Conservation (phyloP, 2,113 vertebrate species). For the Equus quagga region DNA sequence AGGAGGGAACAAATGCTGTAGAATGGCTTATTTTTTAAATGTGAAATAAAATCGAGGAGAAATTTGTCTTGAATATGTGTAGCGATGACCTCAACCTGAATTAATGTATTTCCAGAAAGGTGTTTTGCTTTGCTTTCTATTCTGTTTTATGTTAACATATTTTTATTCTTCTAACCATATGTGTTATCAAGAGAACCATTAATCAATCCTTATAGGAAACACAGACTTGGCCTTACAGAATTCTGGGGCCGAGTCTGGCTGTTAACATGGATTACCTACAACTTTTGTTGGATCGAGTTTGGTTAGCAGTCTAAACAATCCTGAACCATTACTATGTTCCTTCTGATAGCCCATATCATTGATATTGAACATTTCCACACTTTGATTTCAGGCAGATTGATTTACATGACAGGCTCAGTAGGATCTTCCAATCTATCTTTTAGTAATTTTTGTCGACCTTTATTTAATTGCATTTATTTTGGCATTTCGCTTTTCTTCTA, state of each 20-base stretch:
- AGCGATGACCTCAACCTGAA: not conserved
- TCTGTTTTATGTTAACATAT: not conserved
- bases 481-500: conserved; percentile 16
- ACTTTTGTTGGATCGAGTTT: not conserved
- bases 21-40: not conserved
- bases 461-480: conserved; percentile 42
- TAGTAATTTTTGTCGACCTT: conserved; percentile 1
- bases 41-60: conserved; percentile 19
- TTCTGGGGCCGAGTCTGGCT: not conserved
- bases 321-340: not conserved
- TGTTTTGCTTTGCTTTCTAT: not conserved
- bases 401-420: not conserved
- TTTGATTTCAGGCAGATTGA: conserved; percentile 20
- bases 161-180: conserved; percentile 35
- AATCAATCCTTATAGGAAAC: conserved; percentile 14
- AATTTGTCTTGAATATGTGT: conserved; percentile 18
- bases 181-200: conserved; percentile 32
- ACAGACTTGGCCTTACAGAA: not conserved
- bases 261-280: not conserved
- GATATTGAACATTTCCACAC: not conserved
- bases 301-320: not conserved
- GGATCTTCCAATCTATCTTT: not conserved
- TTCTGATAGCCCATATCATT: not conserved
- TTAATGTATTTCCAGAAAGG: not conserved
- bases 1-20: not conserved